Evolutionary conservation across 2,888 invertebrate species (phyloP), one percentile per base, ranked within the genome.

Genomic region (Drosophila cracens): DNA sequence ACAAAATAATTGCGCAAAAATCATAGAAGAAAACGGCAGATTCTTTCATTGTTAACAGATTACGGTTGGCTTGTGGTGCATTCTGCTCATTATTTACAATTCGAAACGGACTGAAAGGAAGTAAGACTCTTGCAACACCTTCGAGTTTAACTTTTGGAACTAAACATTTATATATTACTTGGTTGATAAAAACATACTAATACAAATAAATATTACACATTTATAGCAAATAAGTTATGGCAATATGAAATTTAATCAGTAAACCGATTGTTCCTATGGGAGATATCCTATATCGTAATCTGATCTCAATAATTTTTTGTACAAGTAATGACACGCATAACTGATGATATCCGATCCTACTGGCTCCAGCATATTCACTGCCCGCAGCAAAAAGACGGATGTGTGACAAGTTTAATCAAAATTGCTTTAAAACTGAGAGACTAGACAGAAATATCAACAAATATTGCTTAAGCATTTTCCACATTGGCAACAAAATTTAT

Each of bases 1-100:
- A 61, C 13, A 52, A 59, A 59, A 57, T 31, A 66, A 36, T 75
- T 76, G 63, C 64, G 65, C 64, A 64, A 76, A 52, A 31, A 48
- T 61, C 7, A 51, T 52, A 10, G 16, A 53, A 6, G 16, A 25
- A 34, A 16, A 10, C 57, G 11, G 4, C 1, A 13, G 25, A 52
- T 65, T 31, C 21, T 53, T 70, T 49, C 65, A 11, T 70, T 61
- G 64, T 70, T 36, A 31, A 52, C 33, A 52, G 49, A 51, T 36
- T 38, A 57, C 54, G 25, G 57, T 34, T 27, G n/a, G 10, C 21
- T 59, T 65, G 25, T 8, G 4, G 25, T 16, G 8, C 2, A 25
- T 16, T 25, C 21, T 46, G 8, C 4, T 27, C 25, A 16, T 25
- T 46, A 27, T 25, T 46, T 59, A 8, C 13, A 25, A n/a, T 60